Percentiles rank a stretch among this genome's conserved stretches.
These are phyloP conservation scores for Nestor notabilis DNA, from an alignment of 2,113 vertebrate genomes.

Conservation along the genomic window DNA sequence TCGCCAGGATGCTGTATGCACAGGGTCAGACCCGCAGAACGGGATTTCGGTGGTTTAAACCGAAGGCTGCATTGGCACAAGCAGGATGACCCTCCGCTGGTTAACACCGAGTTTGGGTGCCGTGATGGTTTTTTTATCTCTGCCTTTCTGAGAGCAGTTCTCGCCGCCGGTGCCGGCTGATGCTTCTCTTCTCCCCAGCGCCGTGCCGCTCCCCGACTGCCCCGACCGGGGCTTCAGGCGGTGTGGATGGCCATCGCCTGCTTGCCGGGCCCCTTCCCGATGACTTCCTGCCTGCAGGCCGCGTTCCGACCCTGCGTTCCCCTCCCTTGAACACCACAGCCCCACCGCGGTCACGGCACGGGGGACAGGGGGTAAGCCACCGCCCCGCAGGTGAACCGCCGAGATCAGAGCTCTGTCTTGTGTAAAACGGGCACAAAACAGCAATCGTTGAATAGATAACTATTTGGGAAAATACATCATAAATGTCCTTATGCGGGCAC, in stretches of 20 bases:
- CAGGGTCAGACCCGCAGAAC: background rate
- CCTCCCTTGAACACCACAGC: too few species aligned
- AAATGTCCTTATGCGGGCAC: background rate
- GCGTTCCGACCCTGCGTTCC: rapidly evolving
- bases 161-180: background rate
- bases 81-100: background rate
- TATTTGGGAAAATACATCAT: background rate
- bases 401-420: background rate
- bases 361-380: rapidly evolving
- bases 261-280: rapidly evolving
- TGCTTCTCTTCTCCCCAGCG: background rate
- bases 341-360: background rate
- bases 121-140: background rate
- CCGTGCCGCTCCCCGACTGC: background rate
- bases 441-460: background rate
- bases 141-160: background rate
- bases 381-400: rapidly evolving
- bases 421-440: background rate
- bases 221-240: too few species aligned
- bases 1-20: rapidly evolving
- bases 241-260: background rate
- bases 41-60: background rate
- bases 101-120: rapidly evolving
- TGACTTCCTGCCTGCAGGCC: background rate
- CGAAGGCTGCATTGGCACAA: rapidly evolving